Conservation (phyloP, 2,113 vertebrate genomes). For the Girardinichthys multiradiatus region DNA sequence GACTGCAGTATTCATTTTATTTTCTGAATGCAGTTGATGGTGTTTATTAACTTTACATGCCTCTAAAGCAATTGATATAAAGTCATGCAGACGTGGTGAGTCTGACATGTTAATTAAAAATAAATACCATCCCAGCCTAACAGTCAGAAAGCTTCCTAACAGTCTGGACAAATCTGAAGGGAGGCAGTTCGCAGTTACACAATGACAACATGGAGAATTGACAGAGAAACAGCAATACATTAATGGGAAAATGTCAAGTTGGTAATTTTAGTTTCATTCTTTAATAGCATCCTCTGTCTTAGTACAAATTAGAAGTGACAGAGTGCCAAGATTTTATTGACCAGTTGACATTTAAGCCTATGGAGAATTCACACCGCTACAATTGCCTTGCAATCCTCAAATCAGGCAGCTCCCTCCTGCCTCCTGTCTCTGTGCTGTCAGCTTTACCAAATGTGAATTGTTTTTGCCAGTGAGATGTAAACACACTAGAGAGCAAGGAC, state of each 20-base stretch:
- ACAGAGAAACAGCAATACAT: constrained; percentile 62
- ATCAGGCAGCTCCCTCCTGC: constrained; percentile 18
- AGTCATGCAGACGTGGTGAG: constrained; percentile 5
- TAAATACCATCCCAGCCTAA: constrained; percentile 13
- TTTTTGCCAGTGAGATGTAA: constrained; percentile 36
- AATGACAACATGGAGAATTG: constrained; percentile 27
- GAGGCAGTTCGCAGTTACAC: constrained; percentile 34
- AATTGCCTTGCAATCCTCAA: constrained; percentile 56
- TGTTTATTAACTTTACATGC: constrained; percentile 35
- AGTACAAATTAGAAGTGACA: constrained; percentile 74
- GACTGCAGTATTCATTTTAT: constrained; percentile 1
- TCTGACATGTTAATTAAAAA: constrained; percentile 42
- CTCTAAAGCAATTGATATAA: constrained; percentile 6
- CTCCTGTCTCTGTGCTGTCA: constrained; percentile 33
- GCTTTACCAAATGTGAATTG: constrained; percentile 46
- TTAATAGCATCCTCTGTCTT: constrained; percentile 74
- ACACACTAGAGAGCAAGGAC: constrained; percentile 53
- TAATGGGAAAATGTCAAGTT: constrained; percentile 71
- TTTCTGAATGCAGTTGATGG: constrained; percentile 28
- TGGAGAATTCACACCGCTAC: constrained; percentile 55
- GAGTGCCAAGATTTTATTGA: constrained; percentile 72
- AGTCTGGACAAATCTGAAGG: constrained; percentile 13
- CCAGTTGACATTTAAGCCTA: constrained; percentile 78
- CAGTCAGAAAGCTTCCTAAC: constrained; percentile 7
- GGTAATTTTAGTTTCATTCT: constrained; percentile 70